Conservation (phyloP, 2,888 invertebrate genomes). For the Mythimna albipuncta region DNA sequence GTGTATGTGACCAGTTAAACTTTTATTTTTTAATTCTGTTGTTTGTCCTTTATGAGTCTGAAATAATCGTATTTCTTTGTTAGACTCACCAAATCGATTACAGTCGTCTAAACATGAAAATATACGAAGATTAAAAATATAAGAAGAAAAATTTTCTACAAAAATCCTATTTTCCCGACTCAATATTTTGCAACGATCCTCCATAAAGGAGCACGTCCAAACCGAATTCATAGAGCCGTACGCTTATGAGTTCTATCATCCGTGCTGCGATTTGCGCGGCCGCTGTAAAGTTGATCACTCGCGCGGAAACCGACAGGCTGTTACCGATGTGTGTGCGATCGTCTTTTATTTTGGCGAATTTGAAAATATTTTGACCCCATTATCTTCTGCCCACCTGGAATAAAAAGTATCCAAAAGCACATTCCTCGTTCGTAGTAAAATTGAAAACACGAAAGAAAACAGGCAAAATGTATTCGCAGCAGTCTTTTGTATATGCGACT, state of each 20-base stretch:
- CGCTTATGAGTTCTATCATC: slow-evolving; percentile 27
- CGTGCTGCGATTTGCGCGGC: slow-evolving; percentile 42
- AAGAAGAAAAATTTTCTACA: slow-evolving; percentile 9
- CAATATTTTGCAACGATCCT: slow-evolving; percentile 13
- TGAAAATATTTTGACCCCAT: neutral
- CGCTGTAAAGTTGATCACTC: slow-evolving; percentile 47
- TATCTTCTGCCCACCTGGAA: neutral
- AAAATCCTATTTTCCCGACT: neutral
- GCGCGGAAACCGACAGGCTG: slow-evolving; percentile 25
- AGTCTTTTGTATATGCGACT: too few relatives aligned
- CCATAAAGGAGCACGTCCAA: slow-evolving; percentile 16
- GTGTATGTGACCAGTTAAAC: too few relatives aligned
- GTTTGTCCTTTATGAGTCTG: too few relatives aligned
- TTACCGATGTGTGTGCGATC: slow-evolving; percentile 12
- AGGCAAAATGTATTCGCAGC: too few relatives aligned
- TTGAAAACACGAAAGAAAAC: too few relatives aligned
- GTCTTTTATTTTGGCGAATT: slow-evolving; percentile 10
- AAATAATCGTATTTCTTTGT: too few relatives aligned
- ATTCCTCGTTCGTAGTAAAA: too few relatives aligned
- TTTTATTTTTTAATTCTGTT: too few relatives aligned
- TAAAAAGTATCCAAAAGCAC: too few relatives aligned
- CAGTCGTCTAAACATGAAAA: too few relatives aligned
- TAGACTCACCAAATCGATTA: too few relatives aligned
- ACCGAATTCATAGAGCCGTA: slow-evolving; percentile 23
- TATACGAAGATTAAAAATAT: slow-evolving; percentile 2